Evolutionary conservation across 2,113 vertebrate genomes (phyloP).

Genomic region (Dermatemys mawii): DNA sequence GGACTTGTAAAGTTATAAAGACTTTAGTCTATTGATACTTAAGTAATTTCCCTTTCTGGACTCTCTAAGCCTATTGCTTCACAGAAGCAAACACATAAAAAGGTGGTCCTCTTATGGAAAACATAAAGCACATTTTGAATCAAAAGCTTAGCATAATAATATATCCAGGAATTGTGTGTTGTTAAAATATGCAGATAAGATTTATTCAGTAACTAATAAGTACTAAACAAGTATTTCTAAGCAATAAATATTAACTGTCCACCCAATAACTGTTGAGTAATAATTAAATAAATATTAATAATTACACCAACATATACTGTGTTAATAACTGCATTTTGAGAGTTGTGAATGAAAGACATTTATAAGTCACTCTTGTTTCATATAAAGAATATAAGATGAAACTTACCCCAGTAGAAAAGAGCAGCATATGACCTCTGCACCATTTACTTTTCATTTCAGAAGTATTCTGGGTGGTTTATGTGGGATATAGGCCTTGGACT

Average conservation of each 20-base stretch:
- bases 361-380: not conserved
- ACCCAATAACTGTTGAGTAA: not conserved
- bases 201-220: not conserved
- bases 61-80: not conserved
- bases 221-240: not conserved
- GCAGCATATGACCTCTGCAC: not conserved
- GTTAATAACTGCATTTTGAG: not conserved
- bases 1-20: not conserved
- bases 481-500: not conserved
- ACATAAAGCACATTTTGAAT: not conserved
- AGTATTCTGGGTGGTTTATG: not conserved
- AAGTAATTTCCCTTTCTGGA: not conserved
- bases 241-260: not conserved
- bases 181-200: not conserved
- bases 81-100: not conserved
- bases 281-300: not conserved
- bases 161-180: not conserved
- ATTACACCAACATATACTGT: not conserved
- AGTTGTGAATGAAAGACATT: not conserved
- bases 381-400: not conserved
- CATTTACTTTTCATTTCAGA: not conserved
- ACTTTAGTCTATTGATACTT: not conserved
- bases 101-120: not conserved
- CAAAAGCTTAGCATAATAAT: not conserved
- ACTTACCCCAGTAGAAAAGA: not conserved